A percentile compares a stretch with the other conserved stretches of the same genome.
Evolutionary conservation across 2,113 vertebrate species (phyloP).

Genomic region (Sterrhoptilus dennistouni): DNA sequence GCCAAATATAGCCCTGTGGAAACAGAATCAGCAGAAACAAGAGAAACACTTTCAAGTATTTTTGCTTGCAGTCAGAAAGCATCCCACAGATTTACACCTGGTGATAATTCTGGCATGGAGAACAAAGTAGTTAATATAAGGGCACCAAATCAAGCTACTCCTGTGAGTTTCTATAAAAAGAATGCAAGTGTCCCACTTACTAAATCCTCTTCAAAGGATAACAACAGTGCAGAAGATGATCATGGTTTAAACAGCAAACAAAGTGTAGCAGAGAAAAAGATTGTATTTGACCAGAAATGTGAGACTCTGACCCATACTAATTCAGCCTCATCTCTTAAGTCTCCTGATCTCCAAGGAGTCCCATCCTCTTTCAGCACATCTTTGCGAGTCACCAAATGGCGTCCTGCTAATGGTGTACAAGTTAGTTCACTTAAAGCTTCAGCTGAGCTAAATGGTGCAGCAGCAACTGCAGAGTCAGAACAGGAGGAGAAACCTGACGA

Average conservation of each 20-base stretch:
- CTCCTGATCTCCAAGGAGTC: background rate
- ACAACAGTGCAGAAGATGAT: background rate
- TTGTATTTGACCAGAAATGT: background rate
- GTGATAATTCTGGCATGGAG: background rate
- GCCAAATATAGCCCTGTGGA: background rate
- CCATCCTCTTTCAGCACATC: background rate
- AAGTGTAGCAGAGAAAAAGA: background rate
- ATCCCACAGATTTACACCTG: background rate
- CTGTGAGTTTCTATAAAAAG: constrained; percentile 14
- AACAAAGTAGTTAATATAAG: background rate
- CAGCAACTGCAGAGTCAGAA: background rate
- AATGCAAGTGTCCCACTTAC: background rate
- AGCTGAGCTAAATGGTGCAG: background rate
- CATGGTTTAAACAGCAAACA: constrained; percentile 6
- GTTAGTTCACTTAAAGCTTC: background rate
- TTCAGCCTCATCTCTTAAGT: background rate
- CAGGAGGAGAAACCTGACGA: constrained; percentile 17
- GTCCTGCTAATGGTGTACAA: background rate
- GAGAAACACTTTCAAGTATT: background rate
- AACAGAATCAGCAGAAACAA: background rate
- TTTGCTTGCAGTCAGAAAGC: background rate
- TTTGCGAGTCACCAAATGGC: constrained; percentile 3
- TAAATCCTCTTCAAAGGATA: constrained; percentile 24
- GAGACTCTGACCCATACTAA: background rate
- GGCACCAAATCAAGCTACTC: background rate